These are phyloP conservation scores for Marisa cornuarietis DNA, from an alignment of 1,140 invertebrate species.

Conservation along the genomic window DNA sequence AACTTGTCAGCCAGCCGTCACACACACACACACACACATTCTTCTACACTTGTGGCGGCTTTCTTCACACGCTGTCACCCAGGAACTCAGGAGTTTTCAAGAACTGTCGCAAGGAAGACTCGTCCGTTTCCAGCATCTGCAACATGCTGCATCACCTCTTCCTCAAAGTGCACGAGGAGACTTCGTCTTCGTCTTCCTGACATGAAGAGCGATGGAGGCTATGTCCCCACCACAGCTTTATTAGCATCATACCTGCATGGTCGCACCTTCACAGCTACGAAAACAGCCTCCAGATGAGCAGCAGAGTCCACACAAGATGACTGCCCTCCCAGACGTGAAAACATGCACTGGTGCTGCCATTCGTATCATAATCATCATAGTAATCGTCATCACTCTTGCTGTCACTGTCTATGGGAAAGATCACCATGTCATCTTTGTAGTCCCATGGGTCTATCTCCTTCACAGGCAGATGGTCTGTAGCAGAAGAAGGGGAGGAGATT, in stretches of 20 bases:
- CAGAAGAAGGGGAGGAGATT: background rate
- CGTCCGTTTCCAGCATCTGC: no score
- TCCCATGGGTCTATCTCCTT: slow-evolving; percentile 9
- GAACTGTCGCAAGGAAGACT: no score
- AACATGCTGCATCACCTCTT: no score
- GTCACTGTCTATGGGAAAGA: background rate
- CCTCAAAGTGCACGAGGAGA: no score
- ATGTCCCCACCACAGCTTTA: background rate
- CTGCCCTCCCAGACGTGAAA: background rate
- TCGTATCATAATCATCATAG: slow-evolving; percentile 10
- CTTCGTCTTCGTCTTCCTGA: no score
- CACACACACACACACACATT: no score
- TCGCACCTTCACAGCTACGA: background rate
- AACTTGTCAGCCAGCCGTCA: no score
- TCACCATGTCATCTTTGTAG: slow-evolving; percentile 18
- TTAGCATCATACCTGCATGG: background rate
- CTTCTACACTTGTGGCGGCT: no score
- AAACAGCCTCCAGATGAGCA: background rate
- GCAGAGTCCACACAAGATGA: background rate
- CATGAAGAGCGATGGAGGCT: no score
- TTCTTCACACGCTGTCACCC: no score
- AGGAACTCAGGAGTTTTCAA: no score
- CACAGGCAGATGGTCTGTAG: slow-evolving; percentile 11
- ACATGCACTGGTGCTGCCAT: background rate
- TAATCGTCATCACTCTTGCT: background rate